Percentiles rank a stretch among this genome's conserved stretches.
Conservation (phyloP, 1,140 invertebrate species). For the Caenorhabditis elegans region DNA sequence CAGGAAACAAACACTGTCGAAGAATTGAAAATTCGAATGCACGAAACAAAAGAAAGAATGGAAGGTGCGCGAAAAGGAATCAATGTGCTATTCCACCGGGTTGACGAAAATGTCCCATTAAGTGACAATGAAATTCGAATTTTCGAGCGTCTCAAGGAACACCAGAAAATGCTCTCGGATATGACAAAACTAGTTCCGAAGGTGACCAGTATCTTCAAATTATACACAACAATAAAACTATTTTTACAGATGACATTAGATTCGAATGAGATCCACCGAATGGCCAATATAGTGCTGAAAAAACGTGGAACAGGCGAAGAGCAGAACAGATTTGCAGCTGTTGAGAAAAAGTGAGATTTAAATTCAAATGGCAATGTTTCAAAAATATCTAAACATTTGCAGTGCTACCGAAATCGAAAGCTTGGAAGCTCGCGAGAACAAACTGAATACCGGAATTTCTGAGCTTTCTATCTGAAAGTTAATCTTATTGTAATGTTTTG, state of each 20-base stretch:
- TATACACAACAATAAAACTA: not conserved
- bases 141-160: not conserved
- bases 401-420: not conserved
- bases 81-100: not conserved
- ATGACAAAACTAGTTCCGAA: not conserved
- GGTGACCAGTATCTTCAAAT: not conserved
- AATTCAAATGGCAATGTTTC: too few species aligned
- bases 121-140: not conserved
- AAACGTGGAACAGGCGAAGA: not conserved
- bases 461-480: not conserved
- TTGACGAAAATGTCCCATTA: not conserved
- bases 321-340: not conserved
- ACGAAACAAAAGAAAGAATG: not conserved
- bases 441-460: not conserved
- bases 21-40: not conserved
- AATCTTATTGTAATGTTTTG: too few species aligned
- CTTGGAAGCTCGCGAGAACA: not conserved
- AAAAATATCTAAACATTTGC: too few species aligned
- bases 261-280: not conserved
- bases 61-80: not conserved
- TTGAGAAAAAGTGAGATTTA: not conserved
- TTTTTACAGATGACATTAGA: not conserved
- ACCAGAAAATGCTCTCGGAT: slow-evolving; percentile 8
- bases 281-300: not conserved
- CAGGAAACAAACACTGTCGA: not conserved